These are phyloP conservation scores for Siderastrea radians DNA, from an alignment of 92 coral and sea anemone species.

Conservation along the genomic window DNA sequence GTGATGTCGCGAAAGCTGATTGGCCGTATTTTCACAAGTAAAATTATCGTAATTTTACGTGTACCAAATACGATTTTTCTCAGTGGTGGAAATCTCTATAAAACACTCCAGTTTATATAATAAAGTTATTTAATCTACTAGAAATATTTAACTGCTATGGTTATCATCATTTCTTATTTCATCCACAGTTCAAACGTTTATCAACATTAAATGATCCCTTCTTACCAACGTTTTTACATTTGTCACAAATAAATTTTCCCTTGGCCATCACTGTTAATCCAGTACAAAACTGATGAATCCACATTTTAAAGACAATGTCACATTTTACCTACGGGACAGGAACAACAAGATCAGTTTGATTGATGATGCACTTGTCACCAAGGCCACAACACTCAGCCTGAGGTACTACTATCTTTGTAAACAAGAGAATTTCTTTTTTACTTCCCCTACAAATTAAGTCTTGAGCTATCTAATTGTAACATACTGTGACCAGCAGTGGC, in stretches of 20 bases:
- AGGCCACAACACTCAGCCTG: slow-evolving; percentile 54
- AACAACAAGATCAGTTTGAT: slow-evolving; percentile 29
- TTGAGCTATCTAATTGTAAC: slow-evolving; percentile 29
- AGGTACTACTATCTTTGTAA: slow-evolving; percentile 23
- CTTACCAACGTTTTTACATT: slow-evolving; percentile 31
- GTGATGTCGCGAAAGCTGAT: too few relatives aligned
- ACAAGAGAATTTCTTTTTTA: slow-evolving; percentile 39
- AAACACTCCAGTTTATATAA: too few relatives aligned
- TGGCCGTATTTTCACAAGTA: too few relatives aligned
- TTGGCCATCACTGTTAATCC: slow-evolving; percentile 39
- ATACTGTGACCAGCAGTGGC: slow-evolving; percentile 58
- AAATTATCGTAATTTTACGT: too few relatives aligned
- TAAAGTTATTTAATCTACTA: too few relatives aligned
- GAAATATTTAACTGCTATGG: background rate
- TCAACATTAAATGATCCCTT: too few relatives aligned
- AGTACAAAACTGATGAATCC: slow-evolving; percentile 49
- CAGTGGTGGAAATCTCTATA: too few relatives aligned
- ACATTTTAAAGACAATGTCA: slow-evolving; percentile 34
- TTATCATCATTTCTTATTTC: background rate
- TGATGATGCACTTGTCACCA: slow-evolving; percentile 29
- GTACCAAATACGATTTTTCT: too few relatives aligned
- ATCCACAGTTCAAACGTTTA: too few relatives aligned
- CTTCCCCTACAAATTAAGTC: slow-evolving; percentile 46
- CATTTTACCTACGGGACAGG: slow-evolving; percentile 55
- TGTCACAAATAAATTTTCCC: slow-evolving; percentile 50